Evolutionary conservation across 1,140 invertebrate species (phyloP).

Genomic region (Drosophila tristis): DNA sequence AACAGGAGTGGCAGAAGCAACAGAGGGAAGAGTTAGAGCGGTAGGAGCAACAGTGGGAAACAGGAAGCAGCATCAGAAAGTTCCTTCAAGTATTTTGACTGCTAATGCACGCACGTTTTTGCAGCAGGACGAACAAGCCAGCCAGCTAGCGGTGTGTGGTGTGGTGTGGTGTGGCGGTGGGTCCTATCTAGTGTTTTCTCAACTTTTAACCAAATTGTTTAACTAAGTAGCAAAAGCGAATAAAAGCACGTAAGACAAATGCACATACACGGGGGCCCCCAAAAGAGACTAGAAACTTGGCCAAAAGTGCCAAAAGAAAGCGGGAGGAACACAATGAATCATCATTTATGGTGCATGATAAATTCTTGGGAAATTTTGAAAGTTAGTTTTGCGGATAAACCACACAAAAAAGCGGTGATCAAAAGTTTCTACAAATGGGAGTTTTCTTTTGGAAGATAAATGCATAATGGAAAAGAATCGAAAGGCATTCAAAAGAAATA

Average conservation of each 20-base stretch:
- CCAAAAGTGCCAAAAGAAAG: constrained; percentile 9
- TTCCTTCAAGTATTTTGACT: constrained; percentile 48
- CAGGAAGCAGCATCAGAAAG: constrained; percentile 31
- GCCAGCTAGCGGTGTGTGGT: constrained; percentile 2
- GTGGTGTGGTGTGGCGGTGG: constrained; percentile 18
- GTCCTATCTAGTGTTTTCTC: constrained; percentile 40
- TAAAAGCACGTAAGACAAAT: constrained; percentile 63
- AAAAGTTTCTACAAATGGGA: too few relatives aligned
- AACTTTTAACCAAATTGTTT: constrained; percentile 80
- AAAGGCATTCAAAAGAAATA: too few relatives aligned
- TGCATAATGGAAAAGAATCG: too few relatives aligned
- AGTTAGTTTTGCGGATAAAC: background rate
- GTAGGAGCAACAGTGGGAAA: constrained; percentile 20
- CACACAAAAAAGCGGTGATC: too few relatives aligned
- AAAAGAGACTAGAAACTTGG: constrained; percentile 29
- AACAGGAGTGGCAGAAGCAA: constrained; percentile 1
- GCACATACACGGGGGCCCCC: constrained; percentile 17
- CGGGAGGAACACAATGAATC: constrained; percentile 20
- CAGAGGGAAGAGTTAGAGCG: background rate
- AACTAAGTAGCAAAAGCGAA: constrained; percentile 76
- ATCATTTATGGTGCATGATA: constrained; percentile 14
- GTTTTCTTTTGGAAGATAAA: too few relatives aligned
- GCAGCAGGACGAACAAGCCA: constrained; percentile 17
- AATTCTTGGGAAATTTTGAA: background rate
- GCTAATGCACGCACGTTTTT: constrained; percentile 71